Conservation (phyloP, 2,113 vertebrate genomes). For the Turnix velox region DNA sequence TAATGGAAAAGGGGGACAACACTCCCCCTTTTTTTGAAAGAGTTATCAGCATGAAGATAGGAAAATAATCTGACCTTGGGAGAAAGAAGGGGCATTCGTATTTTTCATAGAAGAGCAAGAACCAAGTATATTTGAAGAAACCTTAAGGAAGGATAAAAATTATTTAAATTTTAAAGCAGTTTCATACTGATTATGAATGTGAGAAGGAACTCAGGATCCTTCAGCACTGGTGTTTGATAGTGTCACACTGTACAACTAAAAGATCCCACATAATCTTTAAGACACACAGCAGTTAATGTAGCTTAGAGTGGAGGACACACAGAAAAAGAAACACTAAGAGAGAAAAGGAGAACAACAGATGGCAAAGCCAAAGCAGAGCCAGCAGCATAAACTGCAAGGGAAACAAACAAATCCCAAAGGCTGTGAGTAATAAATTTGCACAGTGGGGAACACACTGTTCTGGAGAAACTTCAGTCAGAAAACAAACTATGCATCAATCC, state of each 20-base stretch:
- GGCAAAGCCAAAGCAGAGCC: constrained; percentile 28
- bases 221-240: background rate
- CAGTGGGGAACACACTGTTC: constrained; percentile 49
- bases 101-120: background rate
- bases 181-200: background rate
- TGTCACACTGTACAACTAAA: background rate
- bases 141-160: background rate
- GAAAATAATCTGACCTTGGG: background rate
- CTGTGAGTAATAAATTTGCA: constrained; percentile 49
- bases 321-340: background rate
- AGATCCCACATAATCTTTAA: background rate
- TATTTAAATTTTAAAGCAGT: background rate
- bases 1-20: background rate
- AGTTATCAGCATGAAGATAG: background rate
- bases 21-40: background rate
- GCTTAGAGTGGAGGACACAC: constrained; percentile 1
- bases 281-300: constrained; percentile 4
- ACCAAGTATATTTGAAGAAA: background rate
- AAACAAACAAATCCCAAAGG: constrained; percentile 66
- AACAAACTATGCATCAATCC: constrained; percentile 43
- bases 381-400: constrained; percentile 39
- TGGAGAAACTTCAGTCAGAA: constrained; percentile 58
- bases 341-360: constrained; percentile 54
- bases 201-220: background rate
- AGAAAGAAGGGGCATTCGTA: background rate